phyloP scores from a whole-genome alignment of 2,113 vertebrate species.

The Microcebus ravelobensis region DNA sequence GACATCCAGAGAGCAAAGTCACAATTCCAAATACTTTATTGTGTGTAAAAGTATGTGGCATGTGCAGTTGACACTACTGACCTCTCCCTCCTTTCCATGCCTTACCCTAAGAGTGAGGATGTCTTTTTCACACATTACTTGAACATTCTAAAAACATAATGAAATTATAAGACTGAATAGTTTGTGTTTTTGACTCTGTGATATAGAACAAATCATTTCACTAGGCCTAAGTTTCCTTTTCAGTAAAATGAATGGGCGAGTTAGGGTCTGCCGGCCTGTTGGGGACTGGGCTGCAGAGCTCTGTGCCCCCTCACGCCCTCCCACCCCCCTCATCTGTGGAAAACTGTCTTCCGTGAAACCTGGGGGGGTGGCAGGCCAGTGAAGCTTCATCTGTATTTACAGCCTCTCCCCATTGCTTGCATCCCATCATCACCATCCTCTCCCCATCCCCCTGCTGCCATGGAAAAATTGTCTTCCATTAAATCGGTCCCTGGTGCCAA shows the following conservation, averaged over 20 bases:
- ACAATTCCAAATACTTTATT: not conserved
- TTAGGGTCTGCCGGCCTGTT: not conserved
- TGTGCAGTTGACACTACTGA: not conserved
- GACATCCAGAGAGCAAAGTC: not conserved
- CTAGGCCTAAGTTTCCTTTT: not conserved
- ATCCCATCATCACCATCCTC: too few species aligned
- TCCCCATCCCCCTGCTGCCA: too few species aligned
- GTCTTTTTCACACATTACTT: not conserved
- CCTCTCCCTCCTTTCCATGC: not conserved
- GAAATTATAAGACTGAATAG: not conserved
- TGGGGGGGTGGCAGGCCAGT: too few species aligned
- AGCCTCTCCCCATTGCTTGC: too few species aligned
- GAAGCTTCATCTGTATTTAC: too few species aligned
- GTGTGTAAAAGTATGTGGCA: not conserved
- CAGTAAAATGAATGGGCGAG: not conserved
- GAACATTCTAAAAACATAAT: not conserved
- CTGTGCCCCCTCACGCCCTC: too few species aligned
- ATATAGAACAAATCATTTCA: not conserved
- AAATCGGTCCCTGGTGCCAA: too few species aligned
- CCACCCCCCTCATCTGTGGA: too few species aligned
- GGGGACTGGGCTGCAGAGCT: too few species aligned
- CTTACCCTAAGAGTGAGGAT: not conserved
- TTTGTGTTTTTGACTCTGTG: not conserved
- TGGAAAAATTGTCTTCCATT: too few species aligned
- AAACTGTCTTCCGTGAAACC: too few species aligned